These are phyloP conservation scores for Psittacula cyanocephala DNA, from an alignment of 2,113 vertebrate species.

Conservation along the genomic window DNA sequence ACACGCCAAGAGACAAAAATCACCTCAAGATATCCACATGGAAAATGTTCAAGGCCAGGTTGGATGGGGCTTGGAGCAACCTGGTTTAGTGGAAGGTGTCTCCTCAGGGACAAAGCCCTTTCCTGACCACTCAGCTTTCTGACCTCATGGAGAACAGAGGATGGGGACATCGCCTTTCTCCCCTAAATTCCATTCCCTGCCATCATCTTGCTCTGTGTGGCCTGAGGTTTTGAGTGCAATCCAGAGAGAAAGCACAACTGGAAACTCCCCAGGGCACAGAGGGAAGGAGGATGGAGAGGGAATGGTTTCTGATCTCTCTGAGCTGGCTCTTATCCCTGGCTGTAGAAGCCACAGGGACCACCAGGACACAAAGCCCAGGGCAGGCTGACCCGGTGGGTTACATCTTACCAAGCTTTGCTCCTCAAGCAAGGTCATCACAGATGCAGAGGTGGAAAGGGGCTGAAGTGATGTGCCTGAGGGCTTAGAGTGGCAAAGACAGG, in stretches of 20 bases:
- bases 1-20: fast-evolving
- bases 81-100: background rate
- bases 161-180: background rate
- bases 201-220: background rate
- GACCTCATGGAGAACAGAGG: background rate
- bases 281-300: background rate
- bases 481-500: background rate
- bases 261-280: background rate
- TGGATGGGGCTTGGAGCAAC: background rate
- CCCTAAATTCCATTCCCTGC: background rate
- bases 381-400: background rate
- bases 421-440: background rate
- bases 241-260: background rate
- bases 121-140: background rate
- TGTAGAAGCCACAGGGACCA: background rate
- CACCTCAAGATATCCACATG: background rate
- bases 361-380: background rate
- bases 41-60: background rate
- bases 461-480: background rate
- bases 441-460: background rate
- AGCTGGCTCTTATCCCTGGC: background rate
- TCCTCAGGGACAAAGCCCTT: background rate
- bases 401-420: background rate
- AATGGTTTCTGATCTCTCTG: background rate
- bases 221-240: background rate